A percentile compares a stretch with the other conserved stretches of the same genome.
Conservation (phyloP, 1,140 invertebrate species). For the Ephestia elutella region DNA sequence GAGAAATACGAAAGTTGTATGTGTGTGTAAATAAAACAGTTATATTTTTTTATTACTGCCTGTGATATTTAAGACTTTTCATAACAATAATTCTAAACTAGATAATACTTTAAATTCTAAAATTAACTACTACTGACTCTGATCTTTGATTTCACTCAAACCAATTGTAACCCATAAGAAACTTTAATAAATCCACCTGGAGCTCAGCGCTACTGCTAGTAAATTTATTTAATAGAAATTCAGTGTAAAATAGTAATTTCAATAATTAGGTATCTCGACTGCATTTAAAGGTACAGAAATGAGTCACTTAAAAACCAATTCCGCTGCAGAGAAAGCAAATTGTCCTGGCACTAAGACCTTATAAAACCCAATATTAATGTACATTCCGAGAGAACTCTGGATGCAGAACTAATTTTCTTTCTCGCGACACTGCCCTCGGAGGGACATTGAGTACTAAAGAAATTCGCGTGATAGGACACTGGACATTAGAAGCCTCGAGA, state of each 20-base stretch:
- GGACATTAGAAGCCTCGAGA: neutral
- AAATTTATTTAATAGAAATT: neutral
- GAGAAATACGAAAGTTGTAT: too few species aligned
- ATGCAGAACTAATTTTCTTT: slow-evolving; percentile 1
- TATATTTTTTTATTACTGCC: too few species aligned
- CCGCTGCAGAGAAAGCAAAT: neutral
- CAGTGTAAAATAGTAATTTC: neutral
- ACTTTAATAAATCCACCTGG: too few species aligned
- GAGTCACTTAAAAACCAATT: neutral
- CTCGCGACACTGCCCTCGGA: neutral
- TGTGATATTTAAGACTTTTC: too few species aligned
- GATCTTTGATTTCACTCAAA: too few species aligned
- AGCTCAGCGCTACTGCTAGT: too few species aligned
- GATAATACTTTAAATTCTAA: too few species aligned
- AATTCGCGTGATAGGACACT: neutral
- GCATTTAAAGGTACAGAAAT: neutral
- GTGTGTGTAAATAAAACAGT: too few species aligned
- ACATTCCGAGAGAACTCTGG: neutral
- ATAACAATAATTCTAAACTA: too few species aligned
- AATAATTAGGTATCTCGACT: neutral
- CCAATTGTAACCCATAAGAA: too few species aligned
- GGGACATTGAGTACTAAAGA: neutral
- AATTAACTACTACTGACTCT: too few species aligned
- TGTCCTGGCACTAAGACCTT: neutral
- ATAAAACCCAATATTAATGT: slow-evolving; percentile 4